Evolutionary conservation across 2,888 invertebrate species (phyloP).

Genomic region (Melanophora roralis): DNA sequence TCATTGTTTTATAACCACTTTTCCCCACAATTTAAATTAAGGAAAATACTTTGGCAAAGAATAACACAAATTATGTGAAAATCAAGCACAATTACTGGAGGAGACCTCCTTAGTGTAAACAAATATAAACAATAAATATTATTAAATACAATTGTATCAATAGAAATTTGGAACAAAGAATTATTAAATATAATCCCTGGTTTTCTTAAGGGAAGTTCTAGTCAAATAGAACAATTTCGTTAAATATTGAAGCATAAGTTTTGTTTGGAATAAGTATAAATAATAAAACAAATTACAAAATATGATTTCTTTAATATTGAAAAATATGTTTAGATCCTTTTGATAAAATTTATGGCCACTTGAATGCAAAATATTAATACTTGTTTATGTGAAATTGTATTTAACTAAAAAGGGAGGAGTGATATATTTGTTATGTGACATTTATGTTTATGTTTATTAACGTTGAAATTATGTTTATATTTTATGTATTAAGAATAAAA

Average conservation of each 20-base stretch:
- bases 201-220: neutral
- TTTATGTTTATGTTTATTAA: too few relatives aligned
- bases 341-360: neutral
- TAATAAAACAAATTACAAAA: slow-evolving; percentile 3
- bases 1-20: neutral
- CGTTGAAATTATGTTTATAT: too few relatives aligned
- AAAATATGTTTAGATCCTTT: slow-evolving; percentile 2
- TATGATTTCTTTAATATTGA: neutral
- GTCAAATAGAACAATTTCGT: neutral
- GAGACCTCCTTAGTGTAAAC: neutral
- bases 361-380: neutral
- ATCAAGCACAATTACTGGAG: slow-evolving; percentile 33
- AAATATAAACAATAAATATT: neutral
- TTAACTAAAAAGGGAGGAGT: neutral
- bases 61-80: slow-evolving; percentile 30
- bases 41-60: neutral
- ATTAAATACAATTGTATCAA: neutral
- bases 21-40: neutral
- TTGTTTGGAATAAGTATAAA: neutral
- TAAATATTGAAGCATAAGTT: neutral
- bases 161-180: neutral
- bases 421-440: too few relatives aligned
- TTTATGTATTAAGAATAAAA: too few relatives aligned
- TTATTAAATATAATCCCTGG: neutral
- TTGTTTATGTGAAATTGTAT: neutral